A percentile compares a stretch with the other conserved stretches of the same genome.
These are phyloP conservation scores for Notolabrus celidotus DNA, from an alignment of 2,797 vertebrate genomes.

Conservation along the genomic window DNA sequence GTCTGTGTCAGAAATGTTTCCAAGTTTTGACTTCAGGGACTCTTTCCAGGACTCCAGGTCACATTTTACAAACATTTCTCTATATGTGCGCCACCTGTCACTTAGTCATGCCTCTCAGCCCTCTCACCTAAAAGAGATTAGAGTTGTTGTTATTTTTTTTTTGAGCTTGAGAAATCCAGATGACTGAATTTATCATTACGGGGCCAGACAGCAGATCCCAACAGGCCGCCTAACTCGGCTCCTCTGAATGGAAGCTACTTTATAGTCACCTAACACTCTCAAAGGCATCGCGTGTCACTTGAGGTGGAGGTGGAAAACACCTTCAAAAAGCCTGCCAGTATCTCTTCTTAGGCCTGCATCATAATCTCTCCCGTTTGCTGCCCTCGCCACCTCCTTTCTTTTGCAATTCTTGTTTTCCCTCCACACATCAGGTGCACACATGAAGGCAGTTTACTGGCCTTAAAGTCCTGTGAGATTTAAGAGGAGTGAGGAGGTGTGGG, in stretches of 20 bases:
- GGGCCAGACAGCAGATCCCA: conserved; percentile 54
- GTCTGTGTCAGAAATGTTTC: conserved; percentile 7
- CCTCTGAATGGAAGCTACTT: conserved; percentile 54
- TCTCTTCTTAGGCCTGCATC: conserved; percentile 48
- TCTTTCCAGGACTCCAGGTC: not conserved
- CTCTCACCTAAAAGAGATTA: conserved; percentile 32
- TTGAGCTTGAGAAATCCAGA: conserved; percentile 33
- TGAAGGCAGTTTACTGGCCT: conserved; percentile 51
- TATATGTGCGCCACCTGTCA: conserved; percentile 17
- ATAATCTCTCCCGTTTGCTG: conserved; percentile 51
- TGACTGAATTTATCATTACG: conserved; percentile 44
- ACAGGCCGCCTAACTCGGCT: conserved; percentile 32
- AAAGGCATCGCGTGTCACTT: conserved; percentile 65
- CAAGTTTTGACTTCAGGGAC: conserved; percentile 15
- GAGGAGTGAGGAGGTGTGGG: conserved; percentile 26
- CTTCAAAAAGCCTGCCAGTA: conserved; percentile 69
- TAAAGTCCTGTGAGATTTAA: conserved; percentile 55
- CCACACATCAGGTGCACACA: conserved; percentile 13
- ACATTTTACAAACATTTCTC: conserved; percentile 21
- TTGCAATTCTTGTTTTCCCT: conserved; percentile 43
- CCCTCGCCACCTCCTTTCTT: conserved; percentile 51
- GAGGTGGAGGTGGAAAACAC: conserved; percentile 57
- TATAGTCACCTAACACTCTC: conserved; percentile 65
- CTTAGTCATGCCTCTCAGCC: conserved; percentile 25
- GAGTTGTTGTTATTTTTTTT: conserved; percentile 26